Base-by-base conservation (phyloP, 2,888 invertebrate species). In the Drosophila infuscata region DNA sequence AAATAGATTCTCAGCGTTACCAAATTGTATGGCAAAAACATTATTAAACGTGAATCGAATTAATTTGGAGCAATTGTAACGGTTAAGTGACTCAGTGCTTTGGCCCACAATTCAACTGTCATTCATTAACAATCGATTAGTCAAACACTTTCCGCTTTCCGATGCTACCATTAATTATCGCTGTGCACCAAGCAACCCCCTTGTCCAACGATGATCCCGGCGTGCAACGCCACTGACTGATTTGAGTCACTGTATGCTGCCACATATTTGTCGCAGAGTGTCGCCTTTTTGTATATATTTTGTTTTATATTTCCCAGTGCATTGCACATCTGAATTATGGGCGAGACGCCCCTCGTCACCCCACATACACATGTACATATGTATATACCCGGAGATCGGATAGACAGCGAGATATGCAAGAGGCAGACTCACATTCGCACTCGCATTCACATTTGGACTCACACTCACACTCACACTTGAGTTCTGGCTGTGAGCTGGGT, bases 71-170 rank as follows among this genome's bases (percentile, higher is more conserved):
- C 80, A 84, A 89, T 84, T 84, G 90, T 73, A 76, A 84, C 84
- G 90, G 72, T 71, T 82, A 85, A 89, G 90, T 88, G 84, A 88
- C 66, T 82, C 80, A 72, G 60, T 77, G 81, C 63, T 71, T 68
- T 74, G 69, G 66, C 61, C 60, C 64, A 59, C 81, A 84, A 84
- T 89, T 76, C 72, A 73, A 89, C 90, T 89, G 84, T 86, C 88
- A 89, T 85, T 88, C 85, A 85, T 85, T 86, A 88, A 83, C 90
- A 85, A 90, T 88, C 85, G 90, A 85, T 85, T 85, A 90, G 89
- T 90, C 85, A 85, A 88, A 90, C 83, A 86, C 88, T 85, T 85
- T 88, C 88, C 90, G 90, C 86, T 75, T 8, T 38, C 3, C 62
- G 58, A 64, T 58, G 80, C 83, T 59, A 78, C 70, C 86, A 85